Base-by-base conservation (phyloP, 2,113 vertebrate species). In the Aplodontia rufa region DNA sequence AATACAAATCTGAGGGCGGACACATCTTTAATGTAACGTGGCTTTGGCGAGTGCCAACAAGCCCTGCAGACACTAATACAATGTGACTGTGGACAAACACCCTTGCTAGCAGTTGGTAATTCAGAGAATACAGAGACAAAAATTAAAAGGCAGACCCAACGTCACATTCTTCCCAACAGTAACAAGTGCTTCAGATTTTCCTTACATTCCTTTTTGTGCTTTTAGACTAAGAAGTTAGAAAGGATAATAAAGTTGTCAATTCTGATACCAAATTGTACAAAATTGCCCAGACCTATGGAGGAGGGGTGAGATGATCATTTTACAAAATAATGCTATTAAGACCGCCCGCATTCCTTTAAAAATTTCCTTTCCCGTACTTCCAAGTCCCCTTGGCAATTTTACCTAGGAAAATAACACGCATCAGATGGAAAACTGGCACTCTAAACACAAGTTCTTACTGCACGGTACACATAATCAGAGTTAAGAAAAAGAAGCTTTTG, bases 1-100 rank as follows among this genome's bases (percentile, higher is more conserved):
- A 92, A 94, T 42, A 68, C 60, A 91, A 51, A 0, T 0, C 64
- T 40, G 83, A 97, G 95, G 94, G 95, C 97, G 97, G 87, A 91
- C 68, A 60, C 80, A 14, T 40, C 84, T 96, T 98, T 98, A 97
- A 98, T 96, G 98, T 90, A 76, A 90, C 64, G 86, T 74, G 69
- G 96, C 71, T 95, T 93, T 94, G 93, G 96, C 71, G 28, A 85
- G 47, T 6, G 26, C 84, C 10, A 42, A 93, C 64, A 91, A 32
- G 94, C 69, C 89, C 40, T 10, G 79, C 45, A 84, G 71, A 88
- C 94, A 75, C 49, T 69, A 30, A 92, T 55, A 96, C 89, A 93
- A 94, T 93, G 17, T 26, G 16, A 90, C 7, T 0, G 66, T 5
- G 51, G 87, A 28, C 58, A 81, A 22, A n/a, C 30, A 53, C 51